Conservation (phyloP, 2,113 vertebrate genomes). For the Turnix velox region DNA sequence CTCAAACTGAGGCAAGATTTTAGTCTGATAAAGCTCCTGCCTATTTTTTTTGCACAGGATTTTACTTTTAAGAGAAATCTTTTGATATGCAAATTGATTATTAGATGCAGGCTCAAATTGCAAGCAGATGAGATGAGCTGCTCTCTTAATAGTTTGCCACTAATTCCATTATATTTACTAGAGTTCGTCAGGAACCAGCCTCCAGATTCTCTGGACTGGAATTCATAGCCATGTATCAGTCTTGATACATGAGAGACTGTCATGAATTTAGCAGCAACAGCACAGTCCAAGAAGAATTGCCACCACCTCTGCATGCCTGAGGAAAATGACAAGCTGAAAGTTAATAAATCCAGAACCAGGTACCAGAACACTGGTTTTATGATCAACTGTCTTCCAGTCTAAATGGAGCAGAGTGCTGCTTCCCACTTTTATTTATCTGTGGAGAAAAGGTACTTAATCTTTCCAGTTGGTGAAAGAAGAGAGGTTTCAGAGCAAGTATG, state of each 20-base stretch:
- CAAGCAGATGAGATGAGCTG: not conserved
- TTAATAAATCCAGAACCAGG: conserved; percentile 44
- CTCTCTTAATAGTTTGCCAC: not conserved
- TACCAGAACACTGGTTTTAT: conserved; percentile 42
- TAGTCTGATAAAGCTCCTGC: not conserved
- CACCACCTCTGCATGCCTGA: not conserved
- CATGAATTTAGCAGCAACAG: not conserved
- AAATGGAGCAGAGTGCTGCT: not conserved
- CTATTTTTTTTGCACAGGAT: not conserved
- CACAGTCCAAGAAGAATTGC: not conserved
- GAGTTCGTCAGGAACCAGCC: not conserved
- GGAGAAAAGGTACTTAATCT: conserved; percentile 38
- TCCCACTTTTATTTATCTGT: not conserved
- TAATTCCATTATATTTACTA: not conserved
- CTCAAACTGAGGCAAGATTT: not conserved
- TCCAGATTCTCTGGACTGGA: not conserved
- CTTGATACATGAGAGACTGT: not conserved
- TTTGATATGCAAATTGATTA: not conserved
- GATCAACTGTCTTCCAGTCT: conserved; percentile 14
- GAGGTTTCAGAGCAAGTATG: not conserved
- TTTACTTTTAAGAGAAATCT: not conserved
- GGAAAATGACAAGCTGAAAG: conserved; percentile 19
- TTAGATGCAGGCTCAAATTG: not conserved
- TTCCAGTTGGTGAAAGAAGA: conserved; percentile 3
- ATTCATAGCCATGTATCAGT: not conserved